phyloP scores from a whole-genome alignment of 2,797 vertebrate genomes.

The Platyrinchus mystaceus region DNA sequence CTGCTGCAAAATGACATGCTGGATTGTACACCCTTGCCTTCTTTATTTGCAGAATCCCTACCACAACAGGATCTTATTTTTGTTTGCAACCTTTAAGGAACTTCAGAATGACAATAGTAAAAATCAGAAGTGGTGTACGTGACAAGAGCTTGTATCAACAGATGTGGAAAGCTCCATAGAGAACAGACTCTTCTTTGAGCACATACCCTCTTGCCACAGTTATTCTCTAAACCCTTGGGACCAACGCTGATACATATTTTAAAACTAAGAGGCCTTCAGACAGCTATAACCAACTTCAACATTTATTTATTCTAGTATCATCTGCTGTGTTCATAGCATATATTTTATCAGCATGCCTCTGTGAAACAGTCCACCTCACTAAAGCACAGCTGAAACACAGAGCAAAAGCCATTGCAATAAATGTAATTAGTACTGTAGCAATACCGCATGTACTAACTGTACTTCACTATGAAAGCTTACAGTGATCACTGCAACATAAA shows the following conservation, averaged over 20 bases:
- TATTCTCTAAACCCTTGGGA: constrained; percentile 44
- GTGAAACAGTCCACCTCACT: not conserved
- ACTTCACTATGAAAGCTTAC: constrained; percentile 51
- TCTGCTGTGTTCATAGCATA: not conserved
- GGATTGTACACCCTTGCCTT: not conserved
- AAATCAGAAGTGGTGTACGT: not conserved
- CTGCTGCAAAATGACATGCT: not conserved
- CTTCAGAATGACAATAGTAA: not conserved
- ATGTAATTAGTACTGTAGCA: constrained; percentile 36
- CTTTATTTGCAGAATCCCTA: not conserved
- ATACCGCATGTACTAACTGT: not conserved
- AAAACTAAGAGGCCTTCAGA: constrained; percentile 58
- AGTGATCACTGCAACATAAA: constrained; percentile 58
- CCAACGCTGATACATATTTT: not conserved
- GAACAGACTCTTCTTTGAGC: not conserved
- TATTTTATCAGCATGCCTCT: constrained; percentile 5
- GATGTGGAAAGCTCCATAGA: not conserved
- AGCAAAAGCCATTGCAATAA: constrained; percentile 37
- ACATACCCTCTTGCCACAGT: not conserved
- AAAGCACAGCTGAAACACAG: constrained; percentile 26
- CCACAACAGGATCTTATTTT: not conserved
- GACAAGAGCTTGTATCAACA: not conserved
- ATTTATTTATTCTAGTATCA: constrained; percentile 55
- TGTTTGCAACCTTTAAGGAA: not conserved
- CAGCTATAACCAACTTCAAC: constrained; percentile 52